These are phyloP conservation scores for Dysidea cf. avara DNA, from an alignment of 37 sponge, comb jelly and placozoan species.

Conservation along the genomic window DNA sequence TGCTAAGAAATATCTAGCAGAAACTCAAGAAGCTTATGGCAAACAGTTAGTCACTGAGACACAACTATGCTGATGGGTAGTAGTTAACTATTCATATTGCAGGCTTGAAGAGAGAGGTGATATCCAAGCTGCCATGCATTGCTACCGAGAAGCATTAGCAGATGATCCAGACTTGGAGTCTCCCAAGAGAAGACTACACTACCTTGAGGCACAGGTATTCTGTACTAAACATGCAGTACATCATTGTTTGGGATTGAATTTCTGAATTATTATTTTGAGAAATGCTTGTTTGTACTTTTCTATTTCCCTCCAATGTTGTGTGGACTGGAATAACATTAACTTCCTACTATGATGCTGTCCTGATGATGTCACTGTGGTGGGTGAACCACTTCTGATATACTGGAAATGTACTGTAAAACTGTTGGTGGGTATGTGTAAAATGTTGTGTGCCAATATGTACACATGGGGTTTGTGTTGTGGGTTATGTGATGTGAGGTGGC, in stretches of 20 bases:
- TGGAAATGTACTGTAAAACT: too few species aligned
- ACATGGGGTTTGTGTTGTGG: neutral
- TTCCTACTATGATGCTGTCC: too few species aligned
- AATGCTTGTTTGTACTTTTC: too few species aligned
- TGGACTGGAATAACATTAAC: too few species aligned
- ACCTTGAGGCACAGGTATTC: too few species aligned
- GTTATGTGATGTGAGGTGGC: neutral
- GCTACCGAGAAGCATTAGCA: slow-evolving; percentile 53
- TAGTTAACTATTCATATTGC: neutral
- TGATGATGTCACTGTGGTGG: too few species aligned
- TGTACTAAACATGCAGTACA: too few species aligned
- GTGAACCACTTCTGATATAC: too few species aligned
- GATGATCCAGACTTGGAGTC: slow-evolving; percentile 35
- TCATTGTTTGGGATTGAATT: too few species aligned
- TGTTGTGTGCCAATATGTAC: too few species aligned
- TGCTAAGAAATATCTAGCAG: slow-evolving; percentile 68
- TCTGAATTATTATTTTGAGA: too few species aligned
- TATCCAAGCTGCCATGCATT: slow-evolving; percentile 33
- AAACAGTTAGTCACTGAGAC: slow-evolving; percentile 32
- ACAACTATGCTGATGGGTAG: neutral
- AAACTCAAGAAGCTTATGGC: slow-evolving; percentile 67
- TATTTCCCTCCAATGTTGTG: too few species aligned
- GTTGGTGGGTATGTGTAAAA: neutral
- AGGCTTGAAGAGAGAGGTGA: slow-evolving; percentile 58
- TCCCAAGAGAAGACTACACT: slow-evolving; percentile 34